Evolutionary conservation across 1,140 invertebrate genomes (phyloP), one percentile per base, ranked within the genome.

Genomic region (Stegodyphus mimosarum): DNA sequence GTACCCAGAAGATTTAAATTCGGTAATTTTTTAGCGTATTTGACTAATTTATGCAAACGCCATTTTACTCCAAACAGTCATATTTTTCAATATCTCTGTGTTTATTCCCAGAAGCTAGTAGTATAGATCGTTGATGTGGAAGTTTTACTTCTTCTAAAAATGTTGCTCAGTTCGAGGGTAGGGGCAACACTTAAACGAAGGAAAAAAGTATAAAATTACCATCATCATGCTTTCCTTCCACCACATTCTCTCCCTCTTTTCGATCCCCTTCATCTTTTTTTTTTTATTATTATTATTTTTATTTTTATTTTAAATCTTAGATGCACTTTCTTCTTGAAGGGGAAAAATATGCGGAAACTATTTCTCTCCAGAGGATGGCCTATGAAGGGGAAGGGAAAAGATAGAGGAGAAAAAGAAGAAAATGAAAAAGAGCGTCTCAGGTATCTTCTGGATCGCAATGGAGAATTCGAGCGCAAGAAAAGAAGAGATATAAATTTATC

Each of bases 361-460:
- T 83, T 66, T 53, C 71, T 74, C 80, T 60, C 80, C 48, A 6
- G 71, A 74, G 71, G 64, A 17, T n/a, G n/a, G 17, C 15, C 64
- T 15, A 15, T 9, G 15, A 60, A 55, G 17, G 52, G 63, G 6
- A 52, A 33, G 51, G 6, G n/a, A 33, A 33, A 33, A 33, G 33
- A 33, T 33, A 33, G 33, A 33, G 33, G 33, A 33, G 33, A 33
- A 33, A 33, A 33, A 18, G 52, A 71, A 81, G 69, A 72, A 81
- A 60, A 51, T 18, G 11, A 18, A 17, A 55, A 48, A 69, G 11
- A 6, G 80, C 48, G 49, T 73, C 71, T 83, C 80, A 83, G 80
- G 80, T 83, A 83, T 83, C 80, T 74, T 83, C 73, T 74, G 53
- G 80, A 33, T 33, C 70, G 55, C 80, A 83, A 74, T 83, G 80